These are phyloP conservation scores for Apotomis capreana DNA, from an alignment of 2,888 invertebrate genomes.

Conservation along the genomic window DNA sequence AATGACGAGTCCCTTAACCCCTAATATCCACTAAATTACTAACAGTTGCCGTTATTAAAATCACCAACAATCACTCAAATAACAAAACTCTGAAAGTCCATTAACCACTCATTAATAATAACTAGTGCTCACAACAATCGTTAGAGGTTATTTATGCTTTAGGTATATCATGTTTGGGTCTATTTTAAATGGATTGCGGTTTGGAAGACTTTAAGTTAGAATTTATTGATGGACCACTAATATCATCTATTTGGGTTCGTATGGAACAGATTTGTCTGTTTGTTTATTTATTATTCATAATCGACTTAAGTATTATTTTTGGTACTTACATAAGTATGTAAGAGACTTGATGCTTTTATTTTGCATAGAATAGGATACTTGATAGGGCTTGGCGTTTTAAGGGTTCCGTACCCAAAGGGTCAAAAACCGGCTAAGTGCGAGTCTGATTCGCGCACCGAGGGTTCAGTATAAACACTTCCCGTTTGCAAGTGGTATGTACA, in stretches of 20 bases:
- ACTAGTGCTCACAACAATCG: constrained; percentile 17
- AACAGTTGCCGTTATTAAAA: constrained; percentile 11
- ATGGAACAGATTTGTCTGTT: background rate
- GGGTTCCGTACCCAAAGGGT: too few relatives aligned
- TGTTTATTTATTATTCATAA: too few relatives aligned
- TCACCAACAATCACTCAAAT: constrained; percentile 6
- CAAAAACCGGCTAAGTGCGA: too few relatives aligned
- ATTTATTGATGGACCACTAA: constrained; percentile 26
- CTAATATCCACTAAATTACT: background rate
- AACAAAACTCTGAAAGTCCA: constrained; percentile 22
- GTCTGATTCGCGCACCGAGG: too few relatives aligned
- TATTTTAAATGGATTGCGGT: constrained; percentile 3
- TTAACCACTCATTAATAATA: constrained; percentile 32
- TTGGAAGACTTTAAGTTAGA: constrained; percentile 9
- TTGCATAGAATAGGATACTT: too few relatives aligned
- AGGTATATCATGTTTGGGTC: constrained; percentile 6
- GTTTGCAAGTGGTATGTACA: too few relatives aligned
- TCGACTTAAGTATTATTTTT: too few relatives aligned
- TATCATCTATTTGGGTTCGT: background rate
- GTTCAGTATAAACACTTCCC: too few relatives aligned
- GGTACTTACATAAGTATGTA: too few relatives aligned
- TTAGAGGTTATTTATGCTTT: constrained; percentile 31
- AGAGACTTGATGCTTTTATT: too few relatives aligned
- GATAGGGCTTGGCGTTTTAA: too few relatives aligned
- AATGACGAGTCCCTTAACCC: background rate